phyloP scores from a whole-genome alignment of 92 coral and sea anemone genomes.

The Desmophyllum pertusum region DNA sequence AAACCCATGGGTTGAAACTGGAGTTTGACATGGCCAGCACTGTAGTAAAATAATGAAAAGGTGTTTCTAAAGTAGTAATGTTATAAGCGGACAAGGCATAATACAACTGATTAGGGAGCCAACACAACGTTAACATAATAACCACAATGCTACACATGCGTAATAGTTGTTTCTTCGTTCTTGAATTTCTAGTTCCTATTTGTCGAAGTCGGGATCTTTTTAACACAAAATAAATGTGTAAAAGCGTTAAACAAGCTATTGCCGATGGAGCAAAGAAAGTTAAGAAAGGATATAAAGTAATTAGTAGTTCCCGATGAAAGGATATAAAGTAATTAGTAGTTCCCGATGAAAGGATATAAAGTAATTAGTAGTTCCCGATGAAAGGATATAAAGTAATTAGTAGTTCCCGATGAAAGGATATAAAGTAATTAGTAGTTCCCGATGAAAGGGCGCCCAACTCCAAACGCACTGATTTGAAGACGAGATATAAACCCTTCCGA shows the following conservation, averaged over 20 bases:
- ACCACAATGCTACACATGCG: conserved; percentile 64
- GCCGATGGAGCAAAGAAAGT: conserved; percentile 65
- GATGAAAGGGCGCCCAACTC: conserved; percentile 30
- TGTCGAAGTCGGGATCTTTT: conserved; percentile 34
- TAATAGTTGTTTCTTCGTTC: conserved; percentile 31
- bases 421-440: conserved; percentile 33
- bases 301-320: conserved; percentile 29
- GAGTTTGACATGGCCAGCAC: conserved; percentile 71
- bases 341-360: conserved; percentile 37
- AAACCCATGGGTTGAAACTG: conserved; percentile 10
- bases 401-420: conserved; percentile 35
- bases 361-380: conserved; percentile 34
- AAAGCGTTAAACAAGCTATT: conserved; percentile 62
- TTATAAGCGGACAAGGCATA: conserved; percentile 61
- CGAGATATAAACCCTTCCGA: conserved; percentile 43
- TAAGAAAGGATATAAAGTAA: conserved; percentile 42
- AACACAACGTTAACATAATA: conserved; percentile 63
- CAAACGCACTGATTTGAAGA: conserved; percentile 34
- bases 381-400: conserved; percentile 39
- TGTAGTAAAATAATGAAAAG: conserved; percentile 62
- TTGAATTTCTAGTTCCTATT: not conserved
- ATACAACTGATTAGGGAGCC: conserved; percentile 82
- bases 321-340: conserved; percentile 34
- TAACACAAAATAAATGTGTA: conserved; percentile 56
- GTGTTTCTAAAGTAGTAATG: conserved; percentile 56